Evolutionary conservation across 1,140 invertebrate genomes (phyloP), one percentile per base, ranked within the genome.

Genomic region (Zaprionus tsacasi): DNA sequence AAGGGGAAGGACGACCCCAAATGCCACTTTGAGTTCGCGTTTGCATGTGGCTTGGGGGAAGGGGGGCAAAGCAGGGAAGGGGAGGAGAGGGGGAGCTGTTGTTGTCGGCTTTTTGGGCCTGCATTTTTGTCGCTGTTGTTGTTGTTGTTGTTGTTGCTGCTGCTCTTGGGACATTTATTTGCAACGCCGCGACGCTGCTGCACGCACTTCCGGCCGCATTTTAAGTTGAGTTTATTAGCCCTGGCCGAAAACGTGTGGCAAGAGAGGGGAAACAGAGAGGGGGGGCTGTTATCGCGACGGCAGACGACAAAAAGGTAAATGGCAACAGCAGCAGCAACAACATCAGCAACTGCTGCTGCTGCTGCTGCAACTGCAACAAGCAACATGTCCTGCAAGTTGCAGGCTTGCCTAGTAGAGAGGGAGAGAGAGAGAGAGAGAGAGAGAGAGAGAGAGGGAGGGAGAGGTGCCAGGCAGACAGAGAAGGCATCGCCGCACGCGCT

Each of bases 91-190:
- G 61, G 54, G 45, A n/a, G 21, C 21, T 21, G 40, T 43, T 43
- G 40, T 43, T 65, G 45, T 30, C 17, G 43, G 58, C 74, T 81
- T 79, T 82, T 82, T 77, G 70, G 65, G 63, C 78, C 78, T 66
- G 77, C 78, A 79, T 73, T 78, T 38, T 58, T 36, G 48, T 64
- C 30, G 35, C 21, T 35, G 45, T 36, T 50, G 60, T 21, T 63
- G 40, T 4, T 7, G 30, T 3, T 17, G 40, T 55, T 55, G 45
- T 6, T 30, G 38, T 57, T 52, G 64, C 57, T 60, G 70, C 71
- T 57, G 70, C 58, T 81, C 85, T 83, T 81, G 81, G 81, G 81
- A 81, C 78, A 83, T 83, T 82, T 85, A 83, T 85, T 85, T 81
- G 76, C 67, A 45, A 3, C 15, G 43, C 43, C n/a, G 43, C 13